Evolutionary conservation across 1,140 invertebrate genomes (phyloP).

Genomic region (Heterodera schachtii): DNA sequence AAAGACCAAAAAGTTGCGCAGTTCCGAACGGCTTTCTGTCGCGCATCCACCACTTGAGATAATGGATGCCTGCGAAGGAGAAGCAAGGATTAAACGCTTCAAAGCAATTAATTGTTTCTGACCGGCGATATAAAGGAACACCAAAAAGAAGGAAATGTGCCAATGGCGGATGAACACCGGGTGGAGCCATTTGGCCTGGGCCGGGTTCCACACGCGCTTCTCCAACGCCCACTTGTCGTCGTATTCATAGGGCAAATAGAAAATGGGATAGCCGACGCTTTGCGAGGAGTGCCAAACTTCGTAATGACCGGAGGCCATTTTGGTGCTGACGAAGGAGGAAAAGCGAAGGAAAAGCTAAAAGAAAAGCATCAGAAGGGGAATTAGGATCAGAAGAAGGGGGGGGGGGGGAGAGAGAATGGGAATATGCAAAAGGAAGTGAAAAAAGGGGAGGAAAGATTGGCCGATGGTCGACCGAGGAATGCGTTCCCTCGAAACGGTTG

Average conservation of each 20-base stretch:
- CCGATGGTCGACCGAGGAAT: not conserved
- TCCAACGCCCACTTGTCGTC: slow-evolving; percentile 23
- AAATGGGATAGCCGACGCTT: slow-evolving; percentile 20
- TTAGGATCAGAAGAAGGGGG: not conserved
- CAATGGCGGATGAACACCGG: slow-evolving; percentile 31
- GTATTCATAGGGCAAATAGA: slow-evolving; percentile 39
- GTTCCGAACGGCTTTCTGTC: slow-evolving; percentile 81
- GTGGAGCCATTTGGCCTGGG: slow-evolving; percentile 4
- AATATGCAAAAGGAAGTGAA: not conserved
- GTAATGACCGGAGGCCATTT: not conserved
- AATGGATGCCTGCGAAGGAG: slow-evolving; percentile 16
- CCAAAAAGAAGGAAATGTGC: slow-evolving; percentile 37
- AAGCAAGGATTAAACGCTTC: not conserved
- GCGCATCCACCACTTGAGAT: slow-evolving; percentile 74
- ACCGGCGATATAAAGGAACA: slow-evolving; percentile 27
- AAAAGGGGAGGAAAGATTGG: not conserved
- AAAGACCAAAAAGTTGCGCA: slow-evolving; percentile 78
- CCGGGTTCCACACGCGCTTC: slow-evolving; percentile 31
- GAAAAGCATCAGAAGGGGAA: too few relatives aligned
- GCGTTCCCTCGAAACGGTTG: not conserved
- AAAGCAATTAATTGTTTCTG: not conserved
- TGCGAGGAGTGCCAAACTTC: slow-evolving; percentile 4
- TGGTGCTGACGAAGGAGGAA: not conserved
- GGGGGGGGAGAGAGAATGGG: not conserved
- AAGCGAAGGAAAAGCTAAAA: too few relatives aligned